Conservation (phyloP, 2,797 vertebrate genomes). For the Enteromius viviparus region DNA sequence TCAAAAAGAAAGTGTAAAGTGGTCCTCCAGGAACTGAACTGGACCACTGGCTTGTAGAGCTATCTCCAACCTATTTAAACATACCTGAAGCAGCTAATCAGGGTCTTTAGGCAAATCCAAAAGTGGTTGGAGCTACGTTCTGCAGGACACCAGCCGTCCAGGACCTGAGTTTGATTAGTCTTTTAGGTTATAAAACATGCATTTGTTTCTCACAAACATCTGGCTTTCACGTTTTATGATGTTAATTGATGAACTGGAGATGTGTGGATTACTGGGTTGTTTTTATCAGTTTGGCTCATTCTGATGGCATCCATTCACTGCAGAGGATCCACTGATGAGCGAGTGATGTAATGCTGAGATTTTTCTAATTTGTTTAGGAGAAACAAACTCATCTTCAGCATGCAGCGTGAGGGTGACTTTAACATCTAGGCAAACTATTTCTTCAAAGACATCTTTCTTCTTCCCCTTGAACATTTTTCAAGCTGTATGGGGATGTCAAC, state of each 20-base stretch:
- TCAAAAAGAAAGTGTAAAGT: not conserved
- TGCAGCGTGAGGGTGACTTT: not conserved
- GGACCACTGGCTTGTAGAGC: not conserved
- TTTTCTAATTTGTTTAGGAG: not conserved
- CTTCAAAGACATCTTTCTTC: not conserved
- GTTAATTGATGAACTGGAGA: not conserved
- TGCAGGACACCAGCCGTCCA: not conserved
- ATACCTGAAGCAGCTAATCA: not conserved
- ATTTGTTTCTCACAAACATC: not conserved
- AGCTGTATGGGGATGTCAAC: conserved; percentile 6
- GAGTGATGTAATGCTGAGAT: not conserved
- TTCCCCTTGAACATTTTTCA: not conserved
- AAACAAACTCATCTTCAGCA: not conserved
- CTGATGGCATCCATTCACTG: not conserved
- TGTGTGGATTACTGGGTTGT: not conserved
- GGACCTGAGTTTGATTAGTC: not conserved
- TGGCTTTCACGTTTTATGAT: not conserved
- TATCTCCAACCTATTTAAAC: not conserved
- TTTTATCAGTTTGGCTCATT: not conserved
- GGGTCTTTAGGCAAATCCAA: too few species aligned
- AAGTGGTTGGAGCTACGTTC: not conserved
- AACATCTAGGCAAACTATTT: not conserved
- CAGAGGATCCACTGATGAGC: not conserved
- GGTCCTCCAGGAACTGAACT: not conserved
- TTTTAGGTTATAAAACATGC: not conserved